phyloP scores from a whole-genome alignment of 2,113 vertebrate genomes.

The Pachypanchax playfairii region DNA sequence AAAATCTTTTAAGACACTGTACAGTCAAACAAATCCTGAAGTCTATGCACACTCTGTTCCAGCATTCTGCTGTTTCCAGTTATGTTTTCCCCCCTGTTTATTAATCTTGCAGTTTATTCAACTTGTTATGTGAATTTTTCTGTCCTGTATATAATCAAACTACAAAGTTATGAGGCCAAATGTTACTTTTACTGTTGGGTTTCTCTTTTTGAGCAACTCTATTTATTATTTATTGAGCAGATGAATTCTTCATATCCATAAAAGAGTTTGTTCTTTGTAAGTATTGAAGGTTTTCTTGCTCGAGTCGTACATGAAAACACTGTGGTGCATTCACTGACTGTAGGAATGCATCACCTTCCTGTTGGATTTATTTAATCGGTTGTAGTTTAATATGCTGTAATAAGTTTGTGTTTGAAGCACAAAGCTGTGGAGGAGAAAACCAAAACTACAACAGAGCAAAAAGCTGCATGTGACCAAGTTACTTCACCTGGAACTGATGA shows the following conservation, averaged over 20 bases:
- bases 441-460: conserved; percentile 4
- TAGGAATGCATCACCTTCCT: conserved; percentile 32
- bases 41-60: neutral
- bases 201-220: conserved; percentile 13
- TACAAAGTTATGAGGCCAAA: conserved; percentile 47
- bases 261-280: conserved; percentile 37
- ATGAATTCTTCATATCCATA: conserved; percentile 48
- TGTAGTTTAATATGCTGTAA: conserved; percentile 19
- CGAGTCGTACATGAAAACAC: conserved; percentile 44
- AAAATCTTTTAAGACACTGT: no score
- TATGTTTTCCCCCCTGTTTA: conserved; percentile 26
- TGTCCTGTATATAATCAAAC: conserved; percentile 64
- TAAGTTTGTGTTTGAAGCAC: conserved; percentile 59
- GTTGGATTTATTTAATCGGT: conserved; percentile 22
- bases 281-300: conserved; percentile 51
- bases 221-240: no score
- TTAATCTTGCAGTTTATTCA: conserved; percentile 18
- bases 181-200: conserved; percentile 17
- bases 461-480: conserved; percentile 30
- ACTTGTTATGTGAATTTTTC: conserved; percentile 12
- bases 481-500: conserved; percentile 44
- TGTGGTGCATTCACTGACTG: conserved; percentile 7
- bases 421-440: conserved; percentile 32
- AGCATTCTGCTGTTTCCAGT: conserved; percentile 10
- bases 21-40: neutral